Conservation (phyloP, 2,797 vertebrate species). For the Sebastes oblongus region DNA sequence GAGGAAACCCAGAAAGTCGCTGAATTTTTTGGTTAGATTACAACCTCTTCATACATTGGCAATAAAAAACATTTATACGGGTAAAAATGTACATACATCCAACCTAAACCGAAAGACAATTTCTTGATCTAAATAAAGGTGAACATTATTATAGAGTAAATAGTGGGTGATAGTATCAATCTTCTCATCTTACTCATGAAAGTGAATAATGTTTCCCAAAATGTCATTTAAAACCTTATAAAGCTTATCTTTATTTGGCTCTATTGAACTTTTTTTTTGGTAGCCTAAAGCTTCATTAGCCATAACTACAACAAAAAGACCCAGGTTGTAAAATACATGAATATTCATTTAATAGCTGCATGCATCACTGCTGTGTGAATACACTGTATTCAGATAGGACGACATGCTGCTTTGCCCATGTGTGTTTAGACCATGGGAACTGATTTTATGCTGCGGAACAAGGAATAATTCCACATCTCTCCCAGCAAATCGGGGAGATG, state of each 20-base stretch:
- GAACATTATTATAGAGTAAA: neutral
- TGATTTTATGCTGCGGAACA: constrained; percentile 25
- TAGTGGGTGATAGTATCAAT: neutral
- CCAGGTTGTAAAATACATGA: neutral
- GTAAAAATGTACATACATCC: neutral
- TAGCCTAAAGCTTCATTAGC: neutral
- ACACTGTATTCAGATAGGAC: neutral
- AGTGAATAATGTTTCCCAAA: neutral
- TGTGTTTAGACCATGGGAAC: constrained; percentile 33
- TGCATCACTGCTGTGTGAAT: neutral
- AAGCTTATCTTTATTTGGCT: neutral
- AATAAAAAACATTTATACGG: no score
- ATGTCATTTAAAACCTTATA: neutral
- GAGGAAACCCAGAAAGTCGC: no score
- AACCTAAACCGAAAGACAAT: neutral
- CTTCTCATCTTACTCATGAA: neutral
- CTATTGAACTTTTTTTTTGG: neutral
- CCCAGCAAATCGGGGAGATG: constrained; percentile 37
- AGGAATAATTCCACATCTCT: constrained; percentile 48
- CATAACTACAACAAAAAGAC: neutral
- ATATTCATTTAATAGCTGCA: neutral
- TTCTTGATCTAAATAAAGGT: neutral
- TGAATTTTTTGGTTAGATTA: no score
- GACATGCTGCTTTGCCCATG: neutral
- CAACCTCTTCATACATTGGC: no score